Conservation (phyloP, 2,888 invertebrate species). For the Caenorhabditis imperialis region DNA sequence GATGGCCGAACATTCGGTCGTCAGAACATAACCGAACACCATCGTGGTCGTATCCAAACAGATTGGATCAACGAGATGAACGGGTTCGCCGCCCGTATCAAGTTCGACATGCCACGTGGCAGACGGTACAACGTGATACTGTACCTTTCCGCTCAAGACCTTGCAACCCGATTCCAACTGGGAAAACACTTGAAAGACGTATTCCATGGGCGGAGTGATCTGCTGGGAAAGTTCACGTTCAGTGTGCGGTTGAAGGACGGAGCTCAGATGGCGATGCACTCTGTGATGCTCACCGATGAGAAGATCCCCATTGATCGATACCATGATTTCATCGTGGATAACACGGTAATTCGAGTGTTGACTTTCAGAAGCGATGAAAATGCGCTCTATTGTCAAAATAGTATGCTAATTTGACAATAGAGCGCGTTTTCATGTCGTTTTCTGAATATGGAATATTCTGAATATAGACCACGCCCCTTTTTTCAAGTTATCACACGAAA, state of each 20-base stretch:
- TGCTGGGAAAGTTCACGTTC: conserved; percentile 24
- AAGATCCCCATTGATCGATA: conserved; percentile 35
- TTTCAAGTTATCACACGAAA: too few species aligned
- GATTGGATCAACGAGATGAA: conserved; percentile 60
- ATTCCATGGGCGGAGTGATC: conserved; percentile 21
- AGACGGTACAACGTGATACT: conserved; percentile 56
- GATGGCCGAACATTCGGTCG: conserved; percentile 93
- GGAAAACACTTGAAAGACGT: conserved; percentile 37
- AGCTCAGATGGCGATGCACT: conserved; percentile 15
- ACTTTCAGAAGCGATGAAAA: too few species aligned
- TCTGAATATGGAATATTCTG: too few species aligned
- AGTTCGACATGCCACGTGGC: conserved; percentile 31
- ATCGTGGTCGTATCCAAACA: conserved; percentile 39
- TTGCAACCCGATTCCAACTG: conserved; percentile 10
- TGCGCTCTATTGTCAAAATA: too few species aligned
- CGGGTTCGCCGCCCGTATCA: conserved; percentile 49
- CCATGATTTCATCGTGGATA: conserved; percentile 53
- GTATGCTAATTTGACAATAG: too few species aligned
- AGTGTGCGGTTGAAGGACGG: conserved; percentile 22
- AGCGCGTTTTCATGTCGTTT: too few species aligned
- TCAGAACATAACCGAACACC: conserved; percentile 81
- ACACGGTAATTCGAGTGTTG: conserved; percentile 49
- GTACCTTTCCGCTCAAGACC: conserved; percentile 53
- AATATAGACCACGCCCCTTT: too few species aligned
- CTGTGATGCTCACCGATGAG: conserved; percentile 51